Base-by-base conservation (phyloP, 2,797 vertebrate species). In the Microctenopoma steveboyesi region DNA sequence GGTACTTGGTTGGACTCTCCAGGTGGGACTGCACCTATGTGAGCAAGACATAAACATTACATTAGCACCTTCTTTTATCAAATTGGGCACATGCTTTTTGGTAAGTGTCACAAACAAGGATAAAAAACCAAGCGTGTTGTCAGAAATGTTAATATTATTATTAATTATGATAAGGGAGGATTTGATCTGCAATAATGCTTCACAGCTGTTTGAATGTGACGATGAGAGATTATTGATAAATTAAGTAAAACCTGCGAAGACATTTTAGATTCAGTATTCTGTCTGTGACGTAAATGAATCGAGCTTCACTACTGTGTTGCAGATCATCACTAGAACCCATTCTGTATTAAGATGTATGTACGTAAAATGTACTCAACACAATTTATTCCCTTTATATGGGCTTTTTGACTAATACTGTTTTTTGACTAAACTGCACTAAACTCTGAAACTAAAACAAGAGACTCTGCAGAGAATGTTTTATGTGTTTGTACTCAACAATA, bases 1-100 rank as follows among this genome's bases (percentile, higher is more conserved):
- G 97, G 88, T 96, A 98, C 91, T 98, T 99, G 74, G 93, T 95
- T 59, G 97, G 95, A 85, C 94, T 98, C 87, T 99, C 97, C 87
- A 99, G 94, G 93, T 99, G 97, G 68, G 95, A 95, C 94, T 96
- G 97, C 91, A 98, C 96, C 97, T 98, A 82, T 1, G 35, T 1
- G 3, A 68, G 47, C 13, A 54, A 69, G 10, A 74, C 2, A 22
- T 13, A 42, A 42, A 14, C 40, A 18, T 46, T 18, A 46, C 16
- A n/a, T n/a, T 46, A 16, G 1, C 1, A 42, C 13, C 40, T 37
- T 33, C 30, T 33, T 33, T 39, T 10, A 11, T 42, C 40, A 5
- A 53, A 22, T 11, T 3, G 5, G 27, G 14, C 22, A 0, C 25
- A 6, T 43, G 33, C 5, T 43, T 18, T 46, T 10, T n/a, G 33